phyloP scores from a whole-genome alignment of 2,113 vertebrate species.

The Carettochelys insculpta region DNA sequence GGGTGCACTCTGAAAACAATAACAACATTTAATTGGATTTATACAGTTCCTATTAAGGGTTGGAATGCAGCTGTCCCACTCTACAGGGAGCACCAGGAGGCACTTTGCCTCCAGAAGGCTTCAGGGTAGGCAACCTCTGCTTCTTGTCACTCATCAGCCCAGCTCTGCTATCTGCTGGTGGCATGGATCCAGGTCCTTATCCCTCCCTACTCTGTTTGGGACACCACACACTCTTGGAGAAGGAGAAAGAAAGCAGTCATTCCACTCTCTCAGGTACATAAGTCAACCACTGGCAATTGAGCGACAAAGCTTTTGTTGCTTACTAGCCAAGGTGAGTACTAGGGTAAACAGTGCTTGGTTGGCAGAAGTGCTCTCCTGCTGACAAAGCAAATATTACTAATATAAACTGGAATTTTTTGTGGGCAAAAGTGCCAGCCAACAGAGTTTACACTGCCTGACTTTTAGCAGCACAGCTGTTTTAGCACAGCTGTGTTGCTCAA shows the following conservation, averaged over 20 bases:
- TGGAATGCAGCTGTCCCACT: background rate
- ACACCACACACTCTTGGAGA: background rate
- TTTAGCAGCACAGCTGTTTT: too few relatives aligned
- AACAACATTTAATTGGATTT: background rate
- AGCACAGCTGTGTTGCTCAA: too few relatives aligned
- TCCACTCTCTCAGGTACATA: background rate
- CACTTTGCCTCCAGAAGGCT: background rate
- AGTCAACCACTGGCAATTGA: too few relatives aligned
- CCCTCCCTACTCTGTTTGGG: background rate
- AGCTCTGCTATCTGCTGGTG: background rate
- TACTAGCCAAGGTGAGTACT: too few relatives aligned
- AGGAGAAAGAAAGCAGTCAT: background rate
- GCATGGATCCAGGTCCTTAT: background rate
- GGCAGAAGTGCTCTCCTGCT: too few relatives aligned
- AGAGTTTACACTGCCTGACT: too few relatives aligned
- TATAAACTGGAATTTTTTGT: too few relatives aligned
- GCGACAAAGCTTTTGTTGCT: too few relatives aligned
- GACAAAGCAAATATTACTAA: too few relatives aligned
- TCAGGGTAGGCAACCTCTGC: background rate
- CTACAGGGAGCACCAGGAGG: background rate
- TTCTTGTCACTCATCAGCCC: background rate
- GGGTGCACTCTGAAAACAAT: background rate
- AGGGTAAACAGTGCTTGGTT: too few relatives aligned
- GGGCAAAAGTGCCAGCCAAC: too few relatives aligned
- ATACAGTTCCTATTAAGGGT: background rate